A percentile compares a stretch with the other conserved stretches of the same genome.
Conservation (phyloP, 2,888 invertebrate species). For the Caenorhabditis macrosperma region DNA sequence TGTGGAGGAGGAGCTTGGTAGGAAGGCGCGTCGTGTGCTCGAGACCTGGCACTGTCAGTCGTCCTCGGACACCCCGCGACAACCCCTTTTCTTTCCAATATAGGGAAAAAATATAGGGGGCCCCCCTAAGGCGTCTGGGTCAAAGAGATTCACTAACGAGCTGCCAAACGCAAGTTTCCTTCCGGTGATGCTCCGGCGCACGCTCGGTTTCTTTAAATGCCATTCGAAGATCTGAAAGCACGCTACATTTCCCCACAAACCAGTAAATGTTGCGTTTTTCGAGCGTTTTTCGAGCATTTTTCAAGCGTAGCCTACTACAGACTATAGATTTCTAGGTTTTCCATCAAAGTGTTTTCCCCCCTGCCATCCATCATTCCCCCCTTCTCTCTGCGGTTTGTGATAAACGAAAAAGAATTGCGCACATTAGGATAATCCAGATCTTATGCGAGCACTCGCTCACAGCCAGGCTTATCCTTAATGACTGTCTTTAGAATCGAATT, state of each 20-base stretch:
- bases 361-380: neutral
- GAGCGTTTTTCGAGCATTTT: neutral
- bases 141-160: constrained; percentile 62
- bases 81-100: too few relatives aligned
- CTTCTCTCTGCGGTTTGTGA: neutral
- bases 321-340: too few relatives aligned
- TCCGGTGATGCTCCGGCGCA: constrained; percentile 47
- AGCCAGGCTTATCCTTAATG: constrained; percentile 25
- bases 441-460: constrained; percentile 25
- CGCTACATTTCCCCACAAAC: constrained; percentile 54
- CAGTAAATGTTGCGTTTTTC: neutral
- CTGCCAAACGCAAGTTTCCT: constrained; percentile 65
- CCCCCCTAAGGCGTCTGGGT: constrained; percentile 21
- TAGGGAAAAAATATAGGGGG: neutral
- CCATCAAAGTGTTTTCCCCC: neutral
- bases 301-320: too few relatives aligned
- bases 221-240: constrained; percentile 50
- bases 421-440: constrained; percentile 52
- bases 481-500: constrained; percentile 31
- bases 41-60: too few relatives aligned
- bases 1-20: too few relatives aligned
- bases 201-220: constrained; percentile 43
- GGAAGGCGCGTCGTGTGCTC: too few relatives aligned
- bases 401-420: constrained; percentile 27
- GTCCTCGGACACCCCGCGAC: too few relatives aligned